phyloP scores from a whole-genome alignment of 2,797 vertebrate species.

The Erethizon dorsatum region DNA sequence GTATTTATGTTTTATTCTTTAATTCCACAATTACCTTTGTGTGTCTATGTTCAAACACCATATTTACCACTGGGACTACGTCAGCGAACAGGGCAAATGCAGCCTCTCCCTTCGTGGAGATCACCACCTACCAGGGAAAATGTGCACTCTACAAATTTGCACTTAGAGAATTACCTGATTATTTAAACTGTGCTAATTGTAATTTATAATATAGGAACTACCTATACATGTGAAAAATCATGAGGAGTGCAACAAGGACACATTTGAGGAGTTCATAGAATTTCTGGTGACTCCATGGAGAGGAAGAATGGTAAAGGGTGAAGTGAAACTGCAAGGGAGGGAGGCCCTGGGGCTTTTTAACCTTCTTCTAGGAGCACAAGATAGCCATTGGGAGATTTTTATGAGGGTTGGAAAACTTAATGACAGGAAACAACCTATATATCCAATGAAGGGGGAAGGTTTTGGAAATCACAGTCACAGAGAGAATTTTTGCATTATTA shows the following conservation, averaged over 20 bases:
- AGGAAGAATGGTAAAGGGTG: not conserved
- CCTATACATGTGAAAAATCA: not conserved
- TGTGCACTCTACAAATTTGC: not conserved
- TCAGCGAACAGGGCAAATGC: not conserved
- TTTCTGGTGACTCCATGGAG: not conserved
- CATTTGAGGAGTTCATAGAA: not conserved
- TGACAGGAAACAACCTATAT: conserved; percentile 15
- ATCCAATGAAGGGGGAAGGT: not conserved
- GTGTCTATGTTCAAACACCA: not conserved
- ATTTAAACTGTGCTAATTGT: not conserved
- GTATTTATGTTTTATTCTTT: not conserved
- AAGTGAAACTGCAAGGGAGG: not conserved
- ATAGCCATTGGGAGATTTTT: conserved; percentile 1
- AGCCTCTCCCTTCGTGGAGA: not conserved
- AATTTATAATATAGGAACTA: not conserved
- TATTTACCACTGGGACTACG: not conserved
- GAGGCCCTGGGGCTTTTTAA: not conserved
- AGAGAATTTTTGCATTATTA: conserved; percentile 3
- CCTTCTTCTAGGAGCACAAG: conserved; percentile 12
- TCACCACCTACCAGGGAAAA: not conserved
- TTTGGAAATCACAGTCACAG: conserved; percentile 54
- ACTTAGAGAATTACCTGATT: not conserved
- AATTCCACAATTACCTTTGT: not conserved
- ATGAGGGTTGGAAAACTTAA: conserved; percentile 15
- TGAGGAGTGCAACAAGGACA: not conserved